These are phyloP conservation scores for Mamestra brassicae DNA, from an alignment of 2,888 invertebrate genomes.

Conservation along the genomic window DNA sequence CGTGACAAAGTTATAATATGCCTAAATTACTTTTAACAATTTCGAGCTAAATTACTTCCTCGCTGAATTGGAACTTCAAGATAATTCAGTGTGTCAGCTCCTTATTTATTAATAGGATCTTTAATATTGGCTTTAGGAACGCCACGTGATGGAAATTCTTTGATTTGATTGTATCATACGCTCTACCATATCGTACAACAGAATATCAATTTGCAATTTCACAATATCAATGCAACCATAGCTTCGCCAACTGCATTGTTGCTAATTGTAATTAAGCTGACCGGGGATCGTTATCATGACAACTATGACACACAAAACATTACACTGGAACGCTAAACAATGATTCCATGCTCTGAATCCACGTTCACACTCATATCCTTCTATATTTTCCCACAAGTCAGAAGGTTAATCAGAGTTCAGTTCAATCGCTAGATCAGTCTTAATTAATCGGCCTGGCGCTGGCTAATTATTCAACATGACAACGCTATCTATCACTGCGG, in stretches of 20 bases:
- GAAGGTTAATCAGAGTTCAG: conserved; percentile 46
- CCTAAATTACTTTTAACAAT: conserved; percentile 61
- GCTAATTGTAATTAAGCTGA: conserved; percentile 46
- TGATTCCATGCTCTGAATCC: conserved; percentile 51
- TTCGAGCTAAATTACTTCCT: conserved; percentile 33
- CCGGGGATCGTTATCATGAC: conserved; percentile 54
- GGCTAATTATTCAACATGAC: conserved; percentile 47
- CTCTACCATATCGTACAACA: not conserved
- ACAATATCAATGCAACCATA: conserved; percentile 30
- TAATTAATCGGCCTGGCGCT: conserved; percentile 38
- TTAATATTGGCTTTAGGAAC: not conserved
- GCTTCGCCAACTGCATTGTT: conserved; percentile 40
- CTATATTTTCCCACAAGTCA: conserved; percentile 42
- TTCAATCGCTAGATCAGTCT: conserved; percentile 51
- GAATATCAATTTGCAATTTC: conserved; percentile 47
- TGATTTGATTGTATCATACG: not conserved
- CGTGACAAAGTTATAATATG: conserved; percentile 62
- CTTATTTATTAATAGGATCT: not conserved
- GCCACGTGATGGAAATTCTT: not conserved
- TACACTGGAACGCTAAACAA: conserved; percentile 47
- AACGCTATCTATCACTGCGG: conserved; percentile 32
- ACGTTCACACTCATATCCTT: conserved; percentile 34
- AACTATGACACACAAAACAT: conserved; percentile 47
- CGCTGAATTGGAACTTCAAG: conserved; percentile 18
- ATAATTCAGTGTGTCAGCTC: conserved; percentile 2